Conservation (phyloP, 2,888 invertebrate genomes). For the Cryptus viduatorius region DNA sequence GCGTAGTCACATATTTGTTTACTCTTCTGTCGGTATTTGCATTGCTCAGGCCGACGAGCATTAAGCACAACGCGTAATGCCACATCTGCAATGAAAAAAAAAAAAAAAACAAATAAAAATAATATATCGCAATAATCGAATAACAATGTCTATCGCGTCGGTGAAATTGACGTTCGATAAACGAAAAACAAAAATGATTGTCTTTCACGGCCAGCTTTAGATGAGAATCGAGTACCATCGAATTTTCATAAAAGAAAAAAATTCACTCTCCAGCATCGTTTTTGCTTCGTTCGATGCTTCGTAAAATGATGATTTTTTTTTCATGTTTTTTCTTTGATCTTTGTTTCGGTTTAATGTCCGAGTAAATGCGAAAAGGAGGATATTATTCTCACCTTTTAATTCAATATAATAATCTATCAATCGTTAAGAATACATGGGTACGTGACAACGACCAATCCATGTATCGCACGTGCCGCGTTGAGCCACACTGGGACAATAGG, state of each 20-base stretch:
- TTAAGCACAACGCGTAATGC: conserved; percentile 67
- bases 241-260: not conserved
- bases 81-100: conserved; percentile 70
- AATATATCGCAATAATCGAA: not conserved
- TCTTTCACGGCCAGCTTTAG: not conserved
- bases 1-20: conserved; percentile 92
- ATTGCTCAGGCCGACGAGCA: conserved; percentile 70
- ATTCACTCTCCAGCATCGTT: not conserved
- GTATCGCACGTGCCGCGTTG: conserved; percentile 72
- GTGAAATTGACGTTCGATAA: not conserved
- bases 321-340: not conserved
- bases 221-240: not conserved
- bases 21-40: conserved; percentile 85
- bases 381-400: conserved; percentile 72
- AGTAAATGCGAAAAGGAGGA: not conserved
- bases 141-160: not conserved
- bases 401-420: conserved; percentile 69
- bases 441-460: conserved; percentile 75
- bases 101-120: not conserved
- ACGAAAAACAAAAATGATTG: not conserved
- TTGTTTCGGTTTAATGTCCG: not conserved
- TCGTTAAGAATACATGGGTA: conserved; percentile 67
- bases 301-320: not conserved
- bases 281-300: not conserved
- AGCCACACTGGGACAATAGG: conserved; percentile 39